Evolutionary conservation across 2,888 invertebrate species (phyloP), one percentile per base, ranked within the genome.

Genomic region (Synanthedon vespiformis): DNA sequence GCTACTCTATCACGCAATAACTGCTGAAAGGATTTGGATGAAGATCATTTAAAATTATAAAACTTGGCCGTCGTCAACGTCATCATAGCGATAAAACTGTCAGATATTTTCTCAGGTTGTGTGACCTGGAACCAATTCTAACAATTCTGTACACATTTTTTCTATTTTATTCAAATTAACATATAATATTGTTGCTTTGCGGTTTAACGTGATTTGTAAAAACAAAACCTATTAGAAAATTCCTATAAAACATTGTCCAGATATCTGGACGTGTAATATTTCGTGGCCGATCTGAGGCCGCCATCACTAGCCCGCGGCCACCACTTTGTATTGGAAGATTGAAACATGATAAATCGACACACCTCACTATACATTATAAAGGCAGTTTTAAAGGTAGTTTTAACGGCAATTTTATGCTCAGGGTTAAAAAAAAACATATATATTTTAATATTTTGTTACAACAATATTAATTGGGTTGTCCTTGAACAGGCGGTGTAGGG

Each of bases 321-420:
- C 63, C 50, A 56, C 54, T 56, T 58, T 55, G 57, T 58, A 51
- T 55, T 56, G 56, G 61, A 50, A 79, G 80, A 81, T 81, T 78
- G 78, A 77, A 77, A 73, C 67, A 68, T 74, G 80, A 81, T 80
- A 80, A 78, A 78, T 76, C 65, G 72, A 63, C 64, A 60, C 64
- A 58, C 50, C 64, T 59, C 64, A 58, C 50, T 40, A 13, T 48
- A 49, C 49, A 48, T 47, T 50, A 47, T 53, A 27, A 8, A 22
- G 56, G 59, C 55, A 57, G 56, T 64, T 67, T 61, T 62, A 70
- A 64, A 22, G 56, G 59, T 54, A 57, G 56, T 64, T 67, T 61
- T 62, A 70, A 64, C 68, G 57, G 63, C 64, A 63, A 67, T 70
- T 67, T 75, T 70, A 63, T 65, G 61, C 63, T 59, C 60, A 59